Percentiles rank a stretch among this genome's conserved stretches.
These are phyloP conservation scores for Heterocephalus glaber DNA, from an alignment of 2,113 vertebrate species.

Conservation along the genomic window DNA sequence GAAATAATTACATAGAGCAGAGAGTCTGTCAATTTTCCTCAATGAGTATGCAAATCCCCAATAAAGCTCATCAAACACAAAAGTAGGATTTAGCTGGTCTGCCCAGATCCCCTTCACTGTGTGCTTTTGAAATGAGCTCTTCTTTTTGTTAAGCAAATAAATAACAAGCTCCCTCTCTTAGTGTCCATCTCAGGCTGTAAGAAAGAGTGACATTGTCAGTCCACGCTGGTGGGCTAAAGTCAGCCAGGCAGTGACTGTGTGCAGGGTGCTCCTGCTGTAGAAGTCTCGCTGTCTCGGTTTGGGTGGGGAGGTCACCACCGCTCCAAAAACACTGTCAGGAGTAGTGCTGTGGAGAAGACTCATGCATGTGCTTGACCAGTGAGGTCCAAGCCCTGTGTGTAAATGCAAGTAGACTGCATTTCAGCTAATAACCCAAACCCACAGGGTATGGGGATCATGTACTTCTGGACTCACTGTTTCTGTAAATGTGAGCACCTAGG, in stretches of 20 bases:
- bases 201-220: constrained; percentile 56
- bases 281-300: not conserved
- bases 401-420: too few relatives aligned
- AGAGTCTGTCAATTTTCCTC: not conserved
- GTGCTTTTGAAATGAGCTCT: constrained; percentile 62
- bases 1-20: not conserved
- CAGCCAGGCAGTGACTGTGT: not conserved
- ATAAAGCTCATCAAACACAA: constrained; percentile 48
- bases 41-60: constrained; percentile 51
- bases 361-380: not conserved
- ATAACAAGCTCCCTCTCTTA: constrained; percentile 10
- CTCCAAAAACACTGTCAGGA: not conserved
- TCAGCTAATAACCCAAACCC: not conserved
- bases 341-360: not conserved
- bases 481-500: not conserved
- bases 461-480: not conserved
- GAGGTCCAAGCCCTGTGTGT: not conserved
- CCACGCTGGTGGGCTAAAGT: not conserved
- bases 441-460: not conserved
- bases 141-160: constrained; percentile 51
- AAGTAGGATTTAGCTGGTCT: constrained; percentile 49
- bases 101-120: not conserved
- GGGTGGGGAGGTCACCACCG: not conserved
- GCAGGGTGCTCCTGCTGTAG: not conserved
- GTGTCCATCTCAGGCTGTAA: not conserved